These are phyloP conservation scores for Cryptoprocta ferox DNA, from an alignment of 2,797 vertebrate genomes.

Conservation along the genomic window DNA sequence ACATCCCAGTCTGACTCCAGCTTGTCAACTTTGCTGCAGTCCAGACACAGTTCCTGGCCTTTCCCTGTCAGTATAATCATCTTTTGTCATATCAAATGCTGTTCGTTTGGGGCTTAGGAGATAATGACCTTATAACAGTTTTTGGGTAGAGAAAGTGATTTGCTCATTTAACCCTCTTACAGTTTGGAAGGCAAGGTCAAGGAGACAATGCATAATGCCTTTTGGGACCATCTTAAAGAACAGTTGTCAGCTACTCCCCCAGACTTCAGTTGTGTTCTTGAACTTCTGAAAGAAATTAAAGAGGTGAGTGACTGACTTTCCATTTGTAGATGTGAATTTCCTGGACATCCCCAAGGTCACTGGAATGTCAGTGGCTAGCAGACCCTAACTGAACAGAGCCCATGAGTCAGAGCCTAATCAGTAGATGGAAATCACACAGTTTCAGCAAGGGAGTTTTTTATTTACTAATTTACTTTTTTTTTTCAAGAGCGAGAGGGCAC, in stretches of 20 bases:
- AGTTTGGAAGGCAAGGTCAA: conserved; percentile 82
- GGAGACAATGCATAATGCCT: conserved; percentile 86
- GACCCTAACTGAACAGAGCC: background rate
- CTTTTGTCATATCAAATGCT: background rate
- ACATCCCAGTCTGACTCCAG: background rate
- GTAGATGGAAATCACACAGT: background rate
- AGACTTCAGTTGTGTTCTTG: conserved; percentile 85
- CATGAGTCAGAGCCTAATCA: background rate
- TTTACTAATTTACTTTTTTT: too few species aligned
- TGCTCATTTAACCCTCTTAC: background rate
- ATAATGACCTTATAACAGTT: background rate
- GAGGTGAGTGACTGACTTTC: conserved; percentile 82
- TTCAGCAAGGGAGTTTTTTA: background rate
- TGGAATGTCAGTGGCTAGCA: background rate
- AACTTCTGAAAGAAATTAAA: conserved; percentile 90
- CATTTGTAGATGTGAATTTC: background rate
- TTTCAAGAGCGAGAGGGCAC: too few species aligned
- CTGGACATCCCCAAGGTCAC: background rate
- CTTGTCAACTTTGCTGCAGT: background rate
- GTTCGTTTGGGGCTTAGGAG: background rate
- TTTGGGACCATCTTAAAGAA: conserved; percentile 88
- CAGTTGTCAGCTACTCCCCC: conserved; percentile 86
- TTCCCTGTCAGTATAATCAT: background rate
- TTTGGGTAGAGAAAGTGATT: background rate
- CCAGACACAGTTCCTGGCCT: background rate